Base-by-base conservation (phyloP, 30 jellyfish, hydroid and myxozoan species). In the Nemopilema nomurai region DNA sequence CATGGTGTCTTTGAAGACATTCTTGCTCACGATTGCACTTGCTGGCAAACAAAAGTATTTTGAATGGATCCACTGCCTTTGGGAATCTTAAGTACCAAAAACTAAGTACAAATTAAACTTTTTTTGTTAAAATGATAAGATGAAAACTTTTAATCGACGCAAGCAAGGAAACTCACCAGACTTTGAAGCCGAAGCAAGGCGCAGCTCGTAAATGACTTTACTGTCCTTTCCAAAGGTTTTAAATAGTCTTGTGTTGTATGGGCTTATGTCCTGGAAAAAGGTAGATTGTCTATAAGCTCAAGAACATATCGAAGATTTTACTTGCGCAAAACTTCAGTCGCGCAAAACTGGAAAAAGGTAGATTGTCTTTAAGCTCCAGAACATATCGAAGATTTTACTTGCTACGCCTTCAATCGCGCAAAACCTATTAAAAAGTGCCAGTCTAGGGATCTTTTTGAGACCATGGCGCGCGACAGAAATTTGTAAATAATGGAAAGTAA, bases 211-310 rank as follows among this genome's bases (percentile, higher is more conserved):
- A 33, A 76, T 23, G 64, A 83, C 79, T 26, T 49, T 52, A 16
- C 86, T 85, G 86, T 81, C 90, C 30, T 67, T 64, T 20, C 80
- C 76, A 6, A 27, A 23, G 51, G 90, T 68, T 76, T 92, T 92
- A 87, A 92, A 92, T 66, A 86, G 82, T 18, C 98, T 75, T 23
- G 98, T 92, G 79, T 92, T 92, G 76, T 92, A 92, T 64, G 98
- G 95, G 26, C 88, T 78, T 67, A 88, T 80, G 25, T 80, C 96
- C 96, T 88, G 51, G 63, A 78, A 41, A 66, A 78, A 66, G 27
- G 63, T 1, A 69, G 49, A 75, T 21, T 24, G 6, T 69, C 20
- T n/a, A n/a, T n/a, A n/a, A 21, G 7, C 4, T 69, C 51, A 24
- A 69, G 8, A 29, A 29, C 79, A 69, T 18, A 69, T 18, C 8